phyloP scores from a whole-genome alignment of 1,140 invertebrate species.

The Drosophila lacteicornis region DNA sequence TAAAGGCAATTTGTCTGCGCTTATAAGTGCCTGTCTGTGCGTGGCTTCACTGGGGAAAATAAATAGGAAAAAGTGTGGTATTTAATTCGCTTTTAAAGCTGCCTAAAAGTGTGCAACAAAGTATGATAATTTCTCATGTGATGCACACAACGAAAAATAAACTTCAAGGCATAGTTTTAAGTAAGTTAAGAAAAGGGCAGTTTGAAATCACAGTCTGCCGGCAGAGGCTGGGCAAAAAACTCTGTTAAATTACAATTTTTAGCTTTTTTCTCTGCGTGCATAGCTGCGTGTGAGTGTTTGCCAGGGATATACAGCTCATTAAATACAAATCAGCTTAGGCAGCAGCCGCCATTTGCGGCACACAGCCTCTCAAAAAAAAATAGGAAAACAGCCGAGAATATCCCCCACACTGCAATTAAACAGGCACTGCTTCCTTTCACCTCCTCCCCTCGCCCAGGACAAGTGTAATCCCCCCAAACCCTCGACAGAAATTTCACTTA shows the following conservation, averaged over 20 bases:
- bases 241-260: too few relatives aligned
- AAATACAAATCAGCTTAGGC: conserved; percentile 81
- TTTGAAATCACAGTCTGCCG: too few relatives aligned
- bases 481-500: conserved; percentile 67
- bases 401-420: conserved; percentile 62
- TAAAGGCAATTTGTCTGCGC: conserved; percentile 56
- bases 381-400: conserved; percentile 1
- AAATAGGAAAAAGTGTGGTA: neutral
- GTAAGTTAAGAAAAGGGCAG: neutral
- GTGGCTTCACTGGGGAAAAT: conserved; percentile 18
- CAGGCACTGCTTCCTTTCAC: conserved; percentile 30
- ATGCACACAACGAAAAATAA: neutral
- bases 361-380: neutral
- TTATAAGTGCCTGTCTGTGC: conserved; percentile 34
- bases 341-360: conserved; percentile 31
- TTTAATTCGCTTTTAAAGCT: neutral
- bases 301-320: conserved; percentile 68
- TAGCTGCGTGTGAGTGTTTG: conserved; percentile 15
- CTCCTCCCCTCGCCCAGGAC: neutral
- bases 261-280: conserved; percentile 16
- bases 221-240: too few relatives aligned
- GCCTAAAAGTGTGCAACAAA: neutral
- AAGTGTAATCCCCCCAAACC: conserved; percentile 28
- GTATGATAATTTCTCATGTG: neutral
- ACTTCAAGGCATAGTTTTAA: too few relatives aligned